These are phyloP conservation scores for Tauraco hartlaubi DNA, from an alignment of 2,797 vertebrate species.

Conservation along the genomic window DNA sequence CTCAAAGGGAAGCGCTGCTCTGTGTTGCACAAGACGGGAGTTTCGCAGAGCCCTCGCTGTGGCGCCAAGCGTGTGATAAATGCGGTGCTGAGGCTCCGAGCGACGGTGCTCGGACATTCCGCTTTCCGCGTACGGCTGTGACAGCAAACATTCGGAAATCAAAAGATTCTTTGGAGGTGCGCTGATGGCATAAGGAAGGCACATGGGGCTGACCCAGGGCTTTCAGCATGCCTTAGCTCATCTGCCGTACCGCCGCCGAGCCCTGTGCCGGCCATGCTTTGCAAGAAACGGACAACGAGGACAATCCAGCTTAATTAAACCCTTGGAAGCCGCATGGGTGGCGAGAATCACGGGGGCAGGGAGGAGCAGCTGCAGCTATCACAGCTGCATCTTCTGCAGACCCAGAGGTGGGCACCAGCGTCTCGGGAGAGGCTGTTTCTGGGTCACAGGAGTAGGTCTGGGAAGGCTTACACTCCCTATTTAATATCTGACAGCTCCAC, in stretches of 20 bases:
- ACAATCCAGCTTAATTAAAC: neutral
- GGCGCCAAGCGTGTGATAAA: fast-evolving
- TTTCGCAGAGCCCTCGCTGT: fast-evolving
- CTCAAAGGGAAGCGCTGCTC: neutral
- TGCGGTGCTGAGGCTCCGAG: neutral
- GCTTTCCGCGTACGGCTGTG: neutral
- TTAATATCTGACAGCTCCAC: neutral
- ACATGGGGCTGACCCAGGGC: neutral
- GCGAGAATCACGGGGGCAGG: neutral
- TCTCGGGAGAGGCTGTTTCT: neutral
- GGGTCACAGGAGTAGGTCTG: neutral
- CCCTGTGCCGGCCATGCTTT: neutral
- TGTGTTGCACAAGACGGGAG: neutral
- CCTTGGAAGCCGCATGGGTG: neutral
- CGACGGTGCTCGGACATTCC: neutral
- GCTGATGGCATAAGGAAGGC: neutral
- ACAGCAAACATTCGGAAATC: neutral
- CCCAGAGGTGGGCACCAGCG: neutral
- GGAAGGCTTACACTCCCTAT: neutral
- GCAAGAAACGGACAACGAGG: neutral
- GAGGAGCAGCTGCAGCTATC: neutral
- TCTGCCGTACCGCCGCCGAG: fast-evolving
- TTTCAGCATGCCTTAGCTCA: neutral
- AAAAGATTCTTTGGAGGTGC: neutral
- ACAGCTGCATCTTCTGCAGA: neutral